Conservation (phyloP, 1,140 invertebrate genomes). For the Solenopsis fugax region DNA sequence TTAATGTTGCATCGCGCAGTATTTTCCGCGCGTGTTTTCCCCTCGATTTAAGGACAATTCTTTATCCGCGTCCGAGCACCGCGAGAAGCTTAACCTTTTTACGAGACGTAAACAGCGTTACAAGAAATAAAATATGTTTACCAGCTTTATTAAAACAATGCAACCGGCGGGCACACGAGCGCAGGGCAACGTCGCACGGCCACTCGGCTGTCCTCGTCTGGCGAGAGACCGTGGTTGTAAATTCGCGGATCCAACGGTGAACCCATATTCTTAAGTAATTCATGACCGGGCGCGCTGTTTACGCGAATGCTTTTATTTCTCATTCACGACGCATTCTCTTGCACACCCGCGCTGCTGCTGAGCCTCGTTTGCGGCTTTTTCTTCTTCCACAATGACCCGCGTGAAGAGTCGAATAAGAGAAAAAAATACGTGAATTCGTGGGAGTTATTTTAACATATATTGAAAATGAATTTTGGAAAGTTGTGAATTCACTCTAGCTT, state of each 20-base stretch:
- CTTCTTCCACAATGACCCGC: not conserved
- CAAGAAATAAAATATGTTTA: slow-evolving; percentile 61
- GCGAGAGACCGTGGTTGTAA: slow-evolving; percentile 56
- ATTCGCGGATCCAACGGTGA: slow-evolving; percentile 69
- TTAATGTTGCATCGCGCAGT: slow-evolving; percentile 26
- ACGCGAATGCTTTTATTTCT: slow-evolving; percentile 68
- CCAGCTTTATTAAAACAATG: slow-evolving; percentile 55
- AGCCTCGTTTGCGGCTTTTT: slow-evolving; percentile 39
- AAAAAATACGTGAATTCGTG: not conserved
- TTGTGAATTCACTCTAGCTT: slow-evolving; percentile 8
- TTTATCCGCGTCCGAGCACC: slow-evolving; percentile 23
- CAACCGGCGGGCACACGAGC: slow-evolving; percentile 13
- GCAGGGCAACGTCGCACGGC: not conserved
- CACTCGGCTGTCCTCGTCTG: slow-evolving; percentile 13
- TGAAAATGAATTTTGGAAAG: not conserved
- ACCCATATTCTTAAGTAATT: slow-evolving; percentile 75
- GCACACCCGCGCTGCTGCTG: not conserved
- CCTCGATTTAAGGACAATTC: slow-evolving; percentile 55
- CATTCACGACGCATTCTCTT: not conserved
- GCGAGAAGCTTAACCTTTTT: slow-evolving; percentile 52
- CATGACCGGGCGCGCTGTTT: slow-evolving; percentile 57
- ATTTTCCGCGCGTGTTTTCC: slow-evolving; percentile 27
- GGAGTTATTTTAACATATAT: not conserved
- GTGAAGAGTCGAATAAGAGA: not conserved
- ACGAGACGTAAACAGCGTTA: slow-evolving; percentile 51